Evolutionary conservation across 2,113 vertebrate genomes (phyloP).

Genomic region (Scartelaos histophorus): DNA sequence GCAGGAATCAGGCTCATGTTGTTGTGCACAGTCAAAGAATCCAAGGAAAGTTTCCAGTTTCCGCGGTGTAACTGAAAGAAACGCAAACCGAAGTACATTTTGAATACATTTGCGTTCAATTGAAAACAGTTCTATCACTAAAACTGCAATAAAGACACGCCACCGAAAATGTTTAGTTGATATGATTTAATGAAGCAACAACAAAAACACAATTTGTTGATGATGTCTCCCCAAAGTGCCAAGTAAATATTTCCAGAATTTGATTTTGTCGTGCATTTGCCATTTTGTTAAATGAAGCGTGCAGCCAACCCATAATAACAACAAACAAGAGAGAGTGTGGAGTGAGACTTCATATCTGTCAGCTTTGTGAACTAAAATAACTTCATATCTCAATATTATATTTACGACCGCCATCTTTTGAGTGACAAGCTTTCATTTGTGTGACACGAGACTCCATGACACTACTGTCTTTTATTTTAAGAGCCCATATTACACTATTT

Average conservation of each 20-base stretch:
- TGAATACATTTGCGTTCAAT: not conserved
- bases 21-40: not conserved
- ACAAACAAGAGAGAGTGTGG: constrained; percentile 28
- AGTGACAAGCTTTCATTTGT: constrained; percentile 30
- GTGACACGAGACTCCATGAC: constrained; percentile 3
- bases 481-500: no score
- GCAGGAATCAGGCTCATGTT: no score
- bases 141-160: not conserved
- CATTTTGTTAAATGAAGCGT: constrained; percentile 18
- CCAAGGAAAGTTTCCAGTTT: not conserved
- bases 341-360: constrained; percentile 36
- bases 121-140: not conserved
- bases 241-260: constrained; percentile 44
- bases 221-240: constrained; percentile 19
- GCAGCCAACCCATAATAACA: constrained; percentile 50
- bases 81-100: not conserved
- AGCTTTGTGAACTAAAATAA: not conserved
- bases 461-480: no score
- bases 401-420: constrained; percentile 43
- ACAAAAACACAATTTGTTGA: constrained; percentile 26
- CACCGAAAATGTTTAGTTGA: not conserved
- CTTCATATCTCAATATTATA: constrained; percentile 15
- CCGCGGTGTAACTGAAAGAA: not conserved
- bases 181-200: not conserved
- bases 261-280: constrained; percentile 23